Conservation (phyloP, 2,888 invertebrate species). For the Cremastinae sp. region DNA sequence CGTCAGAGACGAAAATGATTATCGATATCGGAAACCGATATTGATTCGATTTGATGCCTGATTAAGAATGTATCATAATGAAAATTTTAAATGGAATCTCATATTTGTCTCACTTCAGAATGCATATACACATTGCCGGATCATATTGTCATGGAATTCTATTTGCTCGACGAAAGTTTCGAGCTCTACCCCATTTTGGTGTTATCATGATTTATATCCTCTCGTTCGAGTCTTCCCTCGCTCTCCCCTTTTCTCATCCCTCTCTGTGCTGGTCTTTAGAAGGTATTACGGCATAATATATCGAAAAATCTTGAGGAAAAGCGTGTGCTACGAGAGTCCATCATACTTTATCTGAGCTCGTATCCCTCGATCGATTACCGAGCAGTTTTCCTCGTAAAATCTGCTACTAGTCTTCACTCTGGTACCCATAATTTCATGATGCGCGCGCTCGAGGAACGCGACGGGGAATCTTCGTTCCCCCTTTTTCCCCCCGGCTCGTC, state of each 20-base stretch:
- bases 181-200: constrained; percentile 4
- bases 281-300: constrained; percentile 30
- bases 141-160: constrained; percentile 12
- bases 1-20: too few species aligned
- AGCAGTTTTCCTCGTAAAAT: constrained; percentile 62
- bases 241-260: background rate
- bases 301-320: constrained; percentile 45
- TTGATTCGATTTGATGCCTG: too few species aligned
- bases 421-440: constrained; percentile 53
- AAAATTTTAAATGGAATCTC: too few species aligned
- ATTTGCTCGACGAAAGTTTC: constrained; percentile 23
- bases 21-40: too few species aligned
- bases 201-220: constrained; percentile 33
- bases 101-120: too few species aligned
- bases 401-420: constrained; percentile 63
- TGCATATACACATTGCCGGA: background rate
- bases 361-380: constrained; percentile 57
- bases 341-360: constrained; percentile 56
- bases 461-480: constrained; percentile 44
- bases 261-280: constrained; percentile 2
- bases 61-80: too few species aligned
- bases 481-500: constrained; percentile 1
- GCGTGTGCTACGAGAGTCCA: constrained; percentile 45
- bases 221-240: constrained; percentile 15
- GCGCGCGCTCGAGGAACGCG: constrained; percentile 43